Percentiles rank a stretch among this genome's conserved stretches.
These are phyloP conservation scores for Mobula birostris DNA, from an alignment of 2,113 vertebrate genomes.

Conservation along the genomic window DNA sequence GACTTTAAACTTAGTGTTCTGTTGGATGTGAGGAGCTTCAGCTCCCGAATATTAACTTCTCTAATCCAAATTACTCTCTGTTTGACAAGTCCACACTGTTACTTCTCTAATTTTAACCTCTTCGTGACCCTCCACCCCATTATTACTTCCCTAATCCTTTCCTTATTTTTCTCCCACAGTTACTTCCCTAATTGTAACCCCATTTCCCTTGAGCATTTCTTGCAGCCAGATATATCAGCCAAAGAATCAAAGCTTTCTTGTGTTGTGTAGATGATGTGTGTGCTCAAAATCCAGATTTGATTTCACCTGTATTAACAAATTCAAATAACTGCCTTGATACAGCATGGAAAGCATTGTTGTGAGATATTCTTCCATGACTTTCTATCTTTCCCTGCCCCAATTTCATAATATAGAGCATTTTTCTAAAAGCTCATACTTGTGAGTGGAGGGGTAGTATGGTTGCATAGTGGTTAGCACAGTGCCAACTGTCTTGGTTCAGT, in stretches of 20 bases:
- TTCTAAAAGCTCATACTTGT: too few species aligned
- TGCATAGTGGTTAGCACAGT: too few species aligned
- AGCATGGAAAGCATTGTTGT: too few species aligned
- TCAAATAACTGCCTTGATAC: too few species aligned
- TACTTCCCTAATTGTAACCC: background rate
- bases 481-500: too few species aligned
- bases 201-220: background rate
- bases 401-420: too few species aligned
- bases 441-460: too few species aligned
- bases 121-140: background rate
- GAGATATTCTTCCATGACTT: too few species aligned
- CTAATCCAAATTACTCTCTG: background rate
- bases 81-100: background rate
- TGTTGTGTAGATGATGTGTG: background rate
- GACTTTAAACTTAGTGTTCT: background rate
- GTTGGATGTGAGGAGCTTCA: background rate
- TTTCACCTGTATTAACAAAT: background rate
- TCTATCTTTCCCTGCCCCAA: too few species aligned
- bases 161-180: background rate
- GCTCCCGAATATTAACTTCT: background rate
- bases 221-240: background rate
- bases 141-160: background rate
- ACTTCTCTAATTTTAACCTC: background rate
- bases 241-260: background rate
- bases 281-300: background rate